A percentile compares a stretch with the other conserved stretches of the same genome.
Evolutionary conservation across 2,113 vertebrate species (phyloP).

Genomic region (Tretioscincus oriximinensis): DNA sequence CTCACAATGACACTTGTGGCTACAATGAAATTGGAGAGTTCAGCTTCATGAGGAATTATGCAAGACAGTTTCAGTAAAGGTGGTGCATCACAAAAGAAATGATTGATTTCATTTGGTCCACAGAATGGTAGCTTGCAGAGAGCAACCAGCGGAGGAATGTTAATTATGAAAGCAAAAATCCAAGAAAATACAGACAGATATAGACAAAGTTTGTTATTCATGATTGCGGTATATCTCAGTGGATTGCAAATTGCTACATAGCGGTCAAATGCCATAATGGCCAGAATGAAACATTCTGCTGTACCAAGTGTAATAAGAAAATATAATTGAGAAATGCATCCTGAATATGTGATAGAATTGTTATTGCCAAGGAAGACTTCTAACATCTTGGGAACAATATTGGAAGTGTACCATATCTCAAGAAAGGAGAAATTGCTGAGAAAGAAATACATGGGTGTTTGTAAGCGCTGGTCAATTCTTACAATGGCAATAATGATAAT

Average conservation of each 20-base stretch:
- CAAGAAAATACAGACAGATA: neutral
- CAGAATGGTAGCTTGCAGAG: neutral
- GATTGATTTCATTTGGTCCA: slow-evolving; percentile 26
- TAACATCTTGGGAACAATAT: slow-evolving; percentile 37
- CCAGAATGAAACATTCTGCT: slow-evolving; percentile 14
- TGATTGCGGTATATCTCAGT: neutral
- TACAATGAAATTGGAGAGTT: slow-evolving; percentile 3
- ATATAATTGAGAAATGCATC: slow-evolving; percentile 35
- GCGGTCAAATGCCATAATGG: slow-evolving; percentile 1
- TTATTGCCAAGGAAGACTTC: slow-evolving; percentile 29
- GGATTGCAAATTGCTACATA: neutral
- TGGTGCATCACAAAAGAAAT: slow-evolving; percentile 50
- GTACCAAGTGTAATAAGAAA: slow-evolving; percentile 12
- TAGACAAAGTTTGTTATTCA: neutral
- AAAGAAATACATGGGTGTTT: slow-evolving; percentile 43
- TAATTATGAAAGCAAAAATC: neutral
- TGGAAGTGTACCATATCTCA: slow-evolving; percentile 36
- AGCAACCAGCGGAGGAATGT: neutral
- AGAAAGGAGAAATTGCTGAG: slow-evolving; percentile 45
- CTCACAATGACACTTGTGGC: slow-evolving; percentile 21
- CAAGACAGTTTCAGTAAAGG: slow-evolving; percentile 31
- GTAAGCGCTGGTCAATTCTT: slow-evolving; percentile 17
- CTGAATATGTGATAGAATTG: slow-evolving; percentile 32
- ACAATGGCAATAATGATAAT: slow-evolving; percentile 9
- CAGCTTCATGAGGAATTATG: neutral